Percentiles rank a stretch among this genome's conserved stretches.
Evolutionary conservation across 2,113 vertebrate species (phyloP).

Genomic region (Notothenia rossii): DNA sequence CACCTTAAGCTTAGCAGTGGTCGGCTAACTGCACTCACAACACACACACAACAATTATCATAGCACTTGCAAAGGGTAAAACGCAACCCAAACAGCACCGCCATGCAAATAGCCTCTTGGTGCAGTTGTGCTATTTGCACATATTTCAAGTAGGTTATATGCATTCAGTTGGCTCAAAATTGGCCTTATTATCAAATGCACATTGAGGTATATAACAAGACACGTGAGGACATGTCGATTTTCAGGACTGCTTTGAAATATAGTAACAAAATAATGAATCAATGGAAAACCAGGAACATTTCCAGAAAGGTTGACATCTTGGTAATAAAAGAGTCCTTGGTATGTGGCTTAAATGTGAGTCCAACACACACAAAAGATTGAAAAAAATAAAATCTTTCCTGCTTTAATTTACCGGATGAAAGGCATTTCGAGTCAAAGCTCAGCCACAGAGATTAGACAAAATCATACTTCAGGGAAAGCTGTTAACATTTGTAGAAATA

Average conservation of each 20-base stretch:
- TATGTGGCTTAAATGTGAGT: not conserved
- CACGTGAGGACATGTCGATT: not conserved
- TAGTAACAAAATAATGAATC: not conserved
- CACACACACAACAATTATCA: too few species aligned
- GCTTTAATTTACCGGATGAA: conserved; percentile 41
- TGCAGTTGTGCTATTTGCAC: too few species aligned
- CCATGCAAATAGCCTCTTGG: too few species aligned
- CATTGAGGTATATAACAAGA: not conserved
- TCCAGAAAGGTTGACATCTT: not conserved
- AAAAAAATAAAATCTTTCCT: conserved; percentile 17
- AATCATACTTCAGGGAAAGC: conserved; percentile 37
- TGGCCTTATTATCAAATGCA: too few species aligned
- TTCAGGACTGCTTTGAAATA: not conserved
- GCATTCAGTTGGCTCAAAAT: too few species aligned
- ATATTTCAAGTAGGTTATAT: too few species aligned
- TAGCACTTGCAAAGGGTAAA: too few species aligned
- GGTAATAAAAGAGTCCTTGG: not conserved
- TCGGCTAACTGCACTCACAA: too few species aligned
- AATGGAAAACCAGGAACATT: not conserved
- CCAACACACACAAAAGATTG: not conserved
- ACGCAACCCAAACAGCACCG: too few species aligned
- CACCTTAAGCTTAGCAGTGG: too few species aligned
- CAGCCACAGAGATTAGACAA: conserved; percentile 23
- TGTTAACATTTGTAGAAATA: conserved; percentile 34
- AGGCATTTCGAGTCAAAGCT: conserved; percentile 48